Percentiles rank a stretch among this genome's conserved stretches.
These are phyloP conservation scores for Nesometra sesokonis DNA, from an alignment of 35 echinoderm and acorn worm species.

Conservation along the genomic window DNA sequence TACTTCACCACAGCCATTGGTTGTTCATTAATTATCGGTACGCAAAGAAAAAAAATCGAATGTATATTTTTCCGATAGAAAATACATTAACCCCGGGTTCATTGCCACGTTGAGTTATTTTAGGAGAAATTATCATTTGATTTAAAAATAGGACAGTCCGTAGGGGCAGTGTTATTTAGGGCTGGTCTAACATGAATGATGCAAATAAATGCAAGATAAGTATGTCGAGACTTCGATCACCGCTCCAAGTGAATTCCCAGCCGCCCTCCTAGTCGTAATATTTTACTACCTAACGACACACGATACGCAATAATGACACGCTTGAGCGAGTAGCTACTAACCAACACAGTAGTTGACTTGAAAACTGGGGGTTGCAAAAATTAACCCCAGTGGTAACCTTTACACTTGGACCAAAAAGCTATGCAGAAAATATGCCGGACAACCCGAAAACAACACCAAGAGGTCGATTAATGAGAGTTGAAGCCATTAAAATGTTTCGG, in stretches of 20 bases:
- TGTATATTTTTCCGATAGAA: background rate
- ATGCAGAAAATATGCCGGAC: background rate
- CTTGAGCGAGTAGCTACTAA: background rate
- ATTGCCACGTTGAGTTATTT: background rate
- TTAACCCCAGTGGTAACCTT: background rate
- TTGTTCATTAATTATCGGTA: too few species aligned
- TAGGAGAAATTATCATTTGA: background rate
- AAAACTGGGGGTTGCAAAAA: background rate
- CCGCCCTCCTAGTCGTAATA: background rate
- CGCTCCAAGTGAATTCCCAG: background rate
- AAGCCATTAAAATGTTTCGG: too few species aligned
- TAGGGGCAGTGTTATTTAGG: background rate
- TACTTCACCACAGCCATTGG: too few species aligned
- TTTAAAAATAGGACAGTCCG: background rate
- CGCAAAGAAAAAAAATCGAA: too few species aligned
- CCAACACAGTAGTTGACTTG: background rate
- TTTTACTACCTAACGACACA: background rate
- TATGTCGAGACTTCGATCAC: background rate
- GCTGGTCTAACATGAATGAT: background rate
- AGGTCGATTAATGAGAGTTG: background rate
- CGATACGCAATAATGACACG: background rate
- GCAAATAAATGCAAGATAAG: background rate
- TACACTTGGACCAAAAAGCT: background rate
- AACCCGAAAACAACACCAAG: background rate
- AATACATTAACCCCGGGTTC: background rate